Evolutionary conservation across 2,797 vertebrate species (phyloP), one percentile per base, ranked within the genome.

Genomic region (Hypotaenidia okinawae): DNA sequence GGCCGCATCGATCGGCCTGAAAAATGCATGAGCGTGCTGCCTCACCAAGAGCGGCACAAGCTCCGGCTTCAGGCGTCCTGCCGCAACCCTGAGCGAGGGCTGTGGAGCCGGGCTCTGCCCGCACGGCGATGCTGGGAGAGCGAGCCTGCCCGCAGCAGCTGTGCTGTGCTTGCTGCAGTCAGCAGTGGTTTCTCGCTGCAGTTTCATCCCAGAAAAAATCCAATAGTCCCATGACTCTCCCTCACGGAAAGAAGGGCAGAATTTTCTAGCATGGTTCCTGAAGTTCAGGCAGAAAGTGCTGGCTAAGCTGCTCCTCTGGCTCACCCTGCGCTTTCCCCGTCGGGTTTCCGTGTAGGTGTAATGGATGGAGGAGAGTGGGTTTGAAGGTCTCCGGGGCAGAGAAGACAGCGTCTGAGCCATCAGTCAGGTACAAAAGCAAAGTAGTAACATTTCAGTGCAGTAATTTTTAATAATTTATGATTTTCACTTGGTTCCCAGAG

Each of bases 401-500:
- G 81, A 13, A 93, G 95, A 57, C 87, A 54, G 67, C 21, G 1
- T 11, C 13, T 41, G 91, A 93, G 81, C 92, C 97, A 93, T 94
- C 91, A 75, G 73, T 96, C 95, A 94, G 94, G 82, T 77, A 22
- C 87, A 61, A 95, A 92, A 92, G 93, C 95, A 95, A 94, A 96
- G 95, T 4, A 70, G 74, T 80, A 95, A 89, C 84, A 87, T 96
- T 95, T 69, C 88, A 59, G 88, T 47, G 82, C 74, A 58, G 94
- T 94, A 68, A 96, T 97, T 97, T 95, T 91, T 93, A 96, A 96
- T 96, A 95, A 97, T 95, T 97, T 94, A 96, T 96, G 95, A 80
- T 85, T 96, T 95, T 88, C 93, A 66, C 80, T 93, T 1, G 30
- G 66, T 97, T 97, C 86, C 93, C 96, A 96, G 97, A 96, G 96